phyloP scores from a whole-genome alignment of 1,140 invertebrate species.

The Dryas iulia region DNA sequence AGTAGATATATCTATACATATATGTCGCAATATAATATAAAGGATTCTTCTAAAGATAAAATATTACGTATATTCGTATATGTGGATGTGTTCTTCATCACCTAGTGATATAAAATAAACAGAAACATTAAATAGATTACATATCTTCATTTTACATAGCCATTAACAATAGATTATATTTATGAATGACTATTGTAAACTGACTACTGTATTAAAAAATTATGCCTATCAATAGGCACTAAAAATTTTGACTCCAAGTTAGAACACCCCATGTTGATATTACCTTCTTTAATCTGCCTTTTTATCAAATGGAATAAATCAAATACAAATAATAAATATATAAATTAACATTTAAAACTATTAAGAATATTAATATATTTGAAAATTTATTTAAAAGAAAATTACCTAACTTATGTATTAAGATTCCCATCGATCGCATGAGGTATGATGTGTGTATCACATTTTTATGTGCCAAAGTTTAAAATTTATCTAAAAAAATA shows the following conservation, averaged over 20 bases:
- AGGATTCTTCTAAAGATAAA: conserved; percentile 40
- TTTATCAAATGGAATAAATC: background rate
- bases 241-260: conserved; percentile 32
- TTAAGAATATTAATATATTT: too few relatives aligned
- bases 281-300: conserved; percentile 3
- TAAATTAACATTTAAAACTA: background rate
- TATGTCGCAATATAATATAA: conserved; percentile 43
- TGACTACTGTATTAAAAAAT: too few relatives aligned
- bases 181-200: conserved; percentile 21
- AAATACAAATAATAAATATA: background rate
- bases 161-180: conserved; percentile 24
- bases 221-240: conserved; percentile 70
- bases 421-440: conserved; percentile 12
- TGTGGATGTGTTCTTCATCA: conserved; percentile 45
- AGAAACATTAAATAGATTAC: conserved; percentile 49
- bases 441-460: conserved; percentile 1
- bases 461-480: conserved; percentile 33
- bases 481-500: conserved; percentile 16
- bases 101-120: conserved; percentile 62
- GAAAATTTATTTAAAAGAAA: background rate
- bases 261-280: background rate
- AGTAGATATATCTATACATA: conserved; percentile 52
- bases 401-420: background rate
- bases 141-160: conserved; percentile 58
- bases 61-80: conserved; percentile 15